Evolutionary conservation across 2,797 vertebrate species (phyloP).

Genomic region (Podargus strigoides): DNA sequence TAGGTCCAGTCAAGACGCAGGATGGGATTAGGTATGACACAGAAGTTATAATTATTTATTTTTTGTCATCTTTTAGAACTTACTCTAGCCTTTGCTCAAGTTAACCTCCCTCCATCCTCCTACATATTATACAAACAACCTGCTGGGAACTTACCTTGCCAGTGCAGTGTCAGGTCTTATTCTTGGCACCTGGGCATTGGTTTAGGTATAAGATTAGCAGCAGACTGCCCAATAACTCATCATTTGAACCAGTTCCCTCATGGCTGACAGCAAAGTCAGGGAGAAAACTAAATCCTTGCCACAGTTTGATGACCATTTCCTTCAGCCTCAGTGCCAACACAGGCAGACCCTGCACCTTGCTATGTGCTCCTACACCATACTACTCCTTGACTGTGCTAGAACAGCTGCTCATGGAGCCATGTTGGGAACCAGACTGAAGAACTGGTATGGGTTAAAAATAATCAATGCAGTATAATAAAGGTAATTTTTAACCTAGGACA

Average conservation of each 20-base stretch:
- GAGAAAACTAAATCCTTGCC: background rate
- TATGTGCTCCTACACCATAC: background rate
- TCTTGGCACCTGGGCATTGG: background rate
- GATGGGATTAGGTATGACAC: background rate
- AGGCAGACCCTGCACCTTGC: background rate
- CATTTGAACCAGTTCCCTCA: background rate
- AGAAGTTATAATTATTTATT: background rate
- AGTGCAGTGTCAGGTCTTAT: background rate
- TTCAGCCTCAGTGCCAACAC: background rate
- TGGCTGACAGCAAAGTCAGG: background rate
- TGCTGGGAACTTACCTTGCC: background rate
- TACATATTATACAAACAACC: background rate
- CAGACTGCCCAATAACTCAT: background rate
- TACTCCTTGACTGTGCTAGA: background rate
- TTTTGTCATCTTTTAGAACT: background rate
- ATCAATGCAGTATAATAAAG: background rate
- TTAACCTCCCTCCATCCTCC: background rate
- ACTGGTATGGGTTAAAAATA: background rate
- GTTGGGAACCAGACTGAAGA: background rate
- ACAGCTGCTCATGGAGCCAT: background rate
- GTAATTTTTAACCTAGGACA: background rate
- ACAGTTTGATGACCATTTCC: background rate
- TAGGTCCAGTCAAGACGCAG: background rate
- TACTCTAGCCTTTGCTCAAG: background rate
- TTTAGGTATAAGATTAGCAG: background rate